Percentiles rank a stretch among this genome's conserved stretches.
Evolutionary conservation across 2,113 vertebrate genomes (phyloP).

Genomic region (Pteruthius melanotis): DNA sequence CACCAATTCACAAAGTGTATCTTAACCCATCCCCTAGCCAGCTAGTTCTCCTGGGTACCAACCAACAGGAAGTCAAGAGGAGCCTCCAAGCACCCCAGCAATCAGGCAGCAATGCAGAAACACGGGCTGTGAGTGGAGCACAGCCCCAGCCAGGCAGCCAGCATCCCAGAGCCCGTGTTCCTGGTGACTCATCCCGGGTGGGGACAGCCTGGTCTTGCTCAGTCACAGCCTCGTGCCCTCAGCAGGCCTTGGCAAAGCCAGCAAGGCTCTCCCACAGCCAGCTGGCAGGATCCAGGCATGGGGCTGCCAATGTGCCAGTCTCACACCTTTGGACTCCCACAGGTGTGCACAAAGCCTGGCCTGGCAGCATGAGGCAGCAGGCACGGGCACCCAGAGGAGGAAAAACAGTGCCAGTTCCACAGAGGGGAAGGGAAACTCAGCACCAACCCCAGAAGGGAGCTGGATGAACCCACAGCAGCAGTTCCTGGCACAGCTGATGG

Average conservation of each 20-base stretch:
- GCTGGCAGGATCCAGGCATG: not conserved
- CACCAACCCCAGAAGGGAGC: not conserved
- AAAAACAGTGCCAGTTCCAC: not conserved
- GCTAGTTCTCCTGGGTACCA: not conserved
- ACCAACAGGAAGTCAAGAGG: not conserved
- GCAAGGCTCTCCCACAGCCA: not conserved
- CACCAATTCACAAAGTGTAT: rapidly evolving
- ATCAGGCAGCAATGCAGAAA: not conserved
- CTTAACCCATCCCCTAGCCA: not conserved
- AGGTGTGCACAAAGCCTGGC: not conserved
- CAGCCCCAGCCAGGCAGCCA: not conserved
- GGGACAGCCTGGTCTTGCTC: not conserved
- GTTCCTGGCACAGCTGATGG: not conserved
- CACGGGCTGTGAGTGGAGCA: rapidly evolving
- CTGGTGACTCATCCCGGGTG: not conserved
- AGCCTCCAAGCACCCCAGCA: not conserved
- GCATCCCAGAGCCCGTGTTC: rapidly evolving
- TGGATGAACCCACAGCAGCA: not conserved
- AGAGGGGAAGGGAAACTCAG: not conserved
- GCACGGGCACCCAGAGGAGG: rapidly evolving
- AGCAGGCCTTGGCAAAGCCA: not conserved
- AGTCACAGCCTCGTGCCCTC: not conserved
- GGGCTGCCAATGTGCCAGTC: not conserved
- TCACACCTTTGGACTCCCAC: not conserved
- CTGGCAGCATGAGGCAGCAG: rapidly evolving